Base-by-base conservation (phyloP, 2,113 vertebrate genomes). In the Dasyornis broadbenti region DNA sequence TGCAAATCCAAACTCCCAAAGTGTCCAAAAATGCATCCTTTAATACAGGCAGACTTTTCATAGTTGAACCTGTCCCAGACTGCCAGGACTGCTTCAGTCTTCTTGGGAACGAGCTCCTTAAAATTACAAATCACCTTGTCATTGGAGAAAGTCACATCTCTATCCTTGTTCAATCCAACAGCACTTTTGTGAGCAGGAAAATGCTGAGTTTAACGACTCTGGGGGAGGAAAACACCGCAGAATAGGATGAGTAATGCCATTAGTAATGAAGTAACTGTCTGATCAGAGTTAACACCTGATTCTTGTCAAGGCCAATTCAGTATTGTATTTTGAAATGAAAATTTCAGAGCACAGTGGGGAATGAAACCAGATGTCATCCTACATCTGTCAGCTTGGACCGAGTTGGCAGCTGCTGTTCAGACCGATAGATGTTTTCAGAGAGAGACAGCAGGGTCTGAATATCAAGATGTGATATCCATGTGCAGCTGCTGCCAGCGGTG, bases 251-350 rank as follows among this genome's bases (percentile, higher is more conserved):
- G 84, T 93, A 94, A 89, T 39, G 22, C 4, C 3, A 50, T 72
- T 75, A 66, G 77, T 78, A 73, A 89, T 73, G 76, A 54, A 73
- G 76, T 13, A 42, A 76, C 54, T 47, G 89, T 64, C 95, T 90
- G 95, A 82, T 80, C 84, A 59, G 88, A 80, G 47, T 50, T 61
- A 82, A 80, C 94, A 85, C 82, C 91, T 66, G 91, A 77, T 54
- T 88, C 87, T 73, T 82, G 91, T 66, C 64, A 82, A 70, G 94
- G 88, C 59, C 76, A 86, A 77, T 66, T 93, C 76, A 24, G 37
- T 77, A 64, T 19, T 75, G 52, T 52, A 24, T 77, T 83, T 92
- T 86, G 80, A 96, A 95, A 88, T 0, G 20, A 73, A 80, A 70
- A 77, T 90, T 92, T 93, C 75, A 56, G 85, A 82, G 78, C 82